A percentile compares a stretch with the other conserved stretches of the same genome.
Conservation (phyloP, 1,140 invertebrate genomes). For the Orius insidiosus region DNA sequence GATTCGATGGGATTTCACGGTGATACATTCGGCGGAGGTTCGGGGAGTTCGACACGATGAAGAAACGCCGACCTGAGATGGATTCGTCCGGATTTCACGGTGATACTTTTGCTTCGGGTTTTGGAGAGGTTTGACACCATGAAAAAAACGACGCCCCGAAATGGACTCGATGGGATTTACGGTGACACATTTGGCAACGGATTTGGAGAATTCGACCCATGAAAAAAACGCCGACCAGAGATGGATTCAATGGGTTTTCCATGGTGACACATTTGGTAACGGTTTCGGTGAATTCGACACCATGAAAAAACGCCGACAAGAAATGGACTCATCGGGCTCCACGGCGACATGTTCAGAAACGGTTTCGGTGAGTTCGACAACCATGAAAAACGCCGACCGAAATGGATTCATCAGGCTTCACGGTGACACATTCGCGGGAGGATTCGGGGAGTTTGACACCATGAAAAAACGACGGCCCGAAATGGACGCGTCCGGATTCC, state of each 20-base stretch:
- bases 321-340: conserved; percentile 22
- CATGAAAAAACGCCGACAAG: conserved; percentile 24
- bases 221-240: conserved; percentile 21
- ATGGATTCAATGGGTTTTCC: conserved; percentile 24
- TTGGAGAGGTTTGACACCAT: conserved; percentile 27
- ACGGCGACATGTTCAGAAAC: conserved; percentile 19
- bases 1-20: conserved; percentile 24
- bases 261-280: conserved; percentile 27
- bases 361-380: conserved; percentile 24
- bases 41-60: conserved; percentile 29
- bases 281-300: conserved; percentile 29
- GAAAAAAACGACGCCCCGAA: conserved; percentile 21
- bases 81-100: conserved; percentile 23
- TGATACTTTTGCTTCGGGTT: conserved; percentile 26
- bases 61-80: conserved; percentile 24
- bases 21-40: conserved; percentile 22
- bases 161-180: conserved; percentile 23
- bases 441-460: conserved; percentile 31
- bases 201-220: conserved; percentile 23
- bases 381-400: conserved; percentile 23
- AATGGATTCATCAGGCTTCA: conserved; percentile 23
- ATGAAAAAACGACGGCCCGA: conserved; percentile 28
- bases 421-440: conserved; percentile 22
- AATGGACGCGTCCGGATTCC: conserved; percentile 29
- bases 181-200: conserved; percentile 19